Evolutionary conservation across 2,113 vertebrate genomes (phyloP).

Genomic region (Lophochroa leadbeateri): DNA sequence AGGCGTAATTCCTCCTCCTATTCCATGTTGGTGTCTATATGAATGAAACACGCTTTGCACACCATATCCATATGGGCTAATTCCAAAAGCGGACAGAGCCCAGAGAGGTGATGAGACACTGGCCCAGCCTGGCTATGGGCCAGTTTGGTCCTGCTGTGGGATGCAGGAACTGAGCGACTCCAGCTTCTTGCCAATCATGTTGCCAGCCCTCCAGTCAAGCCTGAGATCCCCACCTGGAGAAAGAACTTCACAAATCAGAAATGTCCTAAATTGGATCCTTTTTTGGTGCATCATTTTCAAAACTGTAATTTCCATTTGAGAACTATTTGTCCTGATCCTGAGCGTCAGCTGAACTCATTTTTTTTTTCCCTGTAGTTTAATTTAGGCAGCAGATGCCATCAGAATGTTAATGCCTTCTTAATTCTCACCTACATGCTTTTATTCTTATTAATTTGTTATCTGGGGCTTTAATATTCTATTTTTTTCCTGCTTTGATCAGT

Average conservation of each 20-base stretch:
- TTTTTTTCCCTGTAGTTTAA: constrained; percentile 62
- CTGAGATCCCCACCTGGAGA: constrained; percentile 62
- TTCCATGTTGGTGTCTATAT: neutral
- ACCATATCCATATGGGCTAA: neutral
- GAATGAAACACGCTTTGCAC: neutral
- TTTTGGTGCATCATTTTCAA: constrained; percentile 65
- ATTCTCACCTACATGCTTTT: constrained; percentile 75
- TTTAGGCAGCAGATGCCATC: constrained; percentile 71
- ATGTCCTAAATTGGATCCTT: constrained; percentile 67
- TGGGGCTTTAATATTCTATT: constrained; percentile 64
- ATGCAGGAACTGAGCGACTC: neutral
- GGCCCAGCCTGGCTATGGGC: neutral
- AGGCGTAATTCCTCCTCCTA: constrained; percentile 3
- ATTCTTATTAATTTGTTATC: constrained; percentile 73
- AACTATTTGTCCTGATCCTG: constrained; percentile 70
- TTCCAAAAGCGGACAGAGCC: neutral
- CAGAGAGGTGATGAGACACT: neutral
- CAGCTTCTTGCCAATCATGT: constrained; percentile 33
- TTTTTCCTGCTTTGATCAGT: constrained; percentile 54
- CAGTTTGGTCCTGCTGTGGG: neutral
- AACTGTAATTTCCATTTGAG: constrained; percentile 69
- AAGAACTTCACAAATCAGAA: constrained; percentile 64
- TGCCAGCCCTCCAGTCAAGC: constrained; percentile 37
- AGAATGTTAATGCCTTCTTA: constrained; percentile 73
- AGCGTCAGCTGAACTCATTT: constrained; percentile 63